Base-by-base conservation (phyloP, 2,797 vertebrate species). In the Acrocephalus scirpaceus region DNA sequence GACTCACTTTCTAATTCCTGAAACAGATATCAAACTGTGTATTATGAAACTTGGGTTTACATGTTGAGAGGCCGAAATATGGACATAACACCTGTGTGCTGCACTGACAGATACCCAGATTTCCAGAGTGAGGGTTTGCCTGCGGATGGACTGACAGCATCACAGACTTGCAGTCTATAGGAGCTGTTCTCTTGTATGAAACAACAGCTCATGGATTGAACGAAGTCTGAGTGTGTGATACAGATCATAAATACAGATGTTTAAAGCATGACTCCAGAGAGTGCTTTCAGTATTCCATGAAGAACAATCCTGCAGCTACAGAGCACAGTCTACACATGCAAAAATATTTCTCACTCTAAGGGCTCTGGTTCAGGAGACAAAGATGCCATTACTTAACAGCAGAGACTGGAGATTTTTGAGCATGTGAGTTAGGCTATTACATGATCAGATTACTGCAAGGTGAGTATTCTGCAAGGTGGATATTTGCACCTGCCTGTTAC, bases 31-130 rank as follows among this genome's bases (percentile, higher is more conserved):
- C 5, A 2, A 66, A 47, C 11, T 2, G 2, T 10, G 7, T 21
- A 50, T 32, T 38, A 34, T 2, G 11, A 62, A 92, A 62, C 23
- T 22, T 47, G 44, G 23, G 66, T 76, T 70, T 70, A 50, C 19
- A 16, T 2, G 1, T 13, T 65, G 51, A 42, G 30, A 56, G 32
- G n/a, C 69, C 80, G 76, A 30, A 88, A 40, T 7, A 29, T 1
- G 2, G 56, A n/a, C 7, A 8, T 23, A 83, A 40, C 8, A 42
- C 9, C 40, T 1, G 0, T 22, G 30, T 15, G 13, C 44, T 48
- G 38, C 56, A 34, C 16, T 23, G 32, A 30, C 40, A 71, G 27
- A 22, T 10, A 34, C 3, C 26, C 40, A 45, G 21, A 44, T 64
- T 88, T 79, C 51, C 58, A 25, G 7, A 47, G 16, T 2, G 4